A percentile compares a stretch with the other conserved stretches of the same genome.
These are phyloP conservation scores for Syndactyla subalaris DNA, from an alignment of 2,797 vertebrate genomes.

Conservation along the genomic window DNA sequence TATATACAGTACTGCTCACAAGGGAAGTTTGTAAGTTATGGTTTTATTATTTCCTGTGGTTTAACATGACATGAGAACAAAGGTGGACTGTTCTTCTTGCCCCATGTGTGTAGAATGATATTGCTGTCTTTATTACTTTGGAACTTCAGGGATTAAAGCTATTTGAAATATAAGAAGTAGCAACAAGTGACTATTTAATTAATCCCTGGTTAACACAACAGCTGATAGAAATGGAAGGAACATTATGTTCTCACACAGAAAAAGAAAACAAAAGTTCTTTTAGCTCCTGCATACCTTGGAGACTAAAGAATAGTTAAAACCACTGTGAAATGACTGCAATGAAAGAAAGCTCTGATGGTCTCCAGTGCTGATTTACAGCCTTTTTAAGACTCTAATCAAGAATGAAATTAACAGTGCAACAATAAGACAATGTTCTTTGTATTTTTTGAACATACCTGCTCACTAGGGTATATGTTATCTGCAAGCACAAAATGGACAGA, in stretches of 20 bases:
- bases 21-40: conserved; percentile 26
- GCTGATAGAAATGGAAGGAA: conserved; percentile 22
- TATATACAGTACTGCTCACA: neutral
- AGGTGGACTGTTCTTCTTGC: conserved; percentile 15
- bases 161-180: conserved; percentile 34
- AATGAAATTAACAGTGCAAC: conserved; percentile 15
- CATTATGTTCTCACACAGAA: conserved; percentile 20
- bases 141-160: conserved; percentile 53
- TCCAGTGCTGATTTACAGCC: conserved; percentile 41
- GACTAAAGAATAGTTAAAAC: conserved; percentile 12
- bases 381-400: conserved; percentile 55
- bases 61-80: conserved; percentile 31
- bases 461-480: neutral
- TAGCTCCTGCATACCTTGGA: neutral
- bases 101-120: neutral
- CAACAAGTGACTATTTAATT: conserved; percentile 56
- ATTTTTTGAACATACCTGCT: neutral
- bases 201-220: conserved; percentile 48
- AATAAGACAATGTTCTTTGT: neutral
- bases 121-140: conserved; percentile 38
- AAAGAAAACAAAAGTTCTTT: neutral
- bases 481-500: neutral
- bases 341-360: neutral
- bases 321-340: neutral
- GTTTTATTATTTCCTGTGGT: conserved; percentile 50